A percentile compares a stretch with the other conserved stretches of the same genome.
Evolutionary conservation across 1,140 invertebrate genomes (phyloP).

Genomic region (Drosophila tani): DNA sequence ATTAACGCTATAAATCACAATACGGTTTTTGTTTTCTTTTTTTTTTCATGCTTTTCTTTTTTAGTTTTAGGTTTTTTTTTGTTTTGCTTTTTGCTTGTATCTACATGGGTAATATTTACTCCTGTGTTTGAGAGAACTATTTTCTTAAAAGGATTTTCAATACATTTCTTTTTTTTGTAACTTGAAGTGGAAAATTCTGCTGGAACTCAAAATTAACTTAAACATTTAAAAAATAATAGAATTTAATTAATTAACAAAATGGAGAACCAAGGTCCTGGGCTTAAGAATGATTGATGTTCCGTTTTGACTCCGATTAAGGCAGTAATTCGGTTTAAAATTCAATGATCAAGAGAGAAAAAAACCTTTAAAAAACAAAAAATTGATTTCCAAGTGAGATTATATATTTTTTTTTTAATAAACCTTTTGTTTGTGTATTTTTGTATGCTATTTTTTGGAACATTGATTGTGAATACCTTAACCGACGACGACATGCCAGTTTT

Average conservation of each 20-base stretch:
- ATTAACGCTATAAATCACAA: slow-evolving; percentile 85
- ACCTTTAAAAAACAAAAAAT: background rate
- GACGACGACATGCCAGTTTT: background rate
- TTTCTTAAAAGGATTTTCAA: background rate
- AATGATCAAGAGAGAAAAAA: background rate
- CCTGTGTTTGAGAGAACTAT: background rate
- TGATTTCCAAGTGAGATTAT: background rate
- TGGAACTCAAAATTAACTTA: background rate
- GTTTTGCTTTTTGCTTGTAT: slow-evolving; percentile 8
- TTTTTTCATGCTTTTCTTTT: slow-evolving; percentile 44
- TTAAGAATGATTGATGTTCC: too few species aligned
- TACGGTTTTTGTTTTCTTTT: slow-evolving; percentile 67
- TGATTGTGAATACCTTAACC: slow-evolving; percentile 13
- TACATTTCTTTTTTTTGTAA: background rate
- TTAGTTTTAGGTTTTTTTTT: slow-evolving; percentile 43
- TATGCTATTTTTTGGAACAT: slow-evolving; percentile 11
- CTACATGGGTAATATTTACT: slow-evolving; percentile 10
- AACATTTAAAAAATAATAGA: background rate
- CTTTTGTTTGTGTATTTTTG: background rate
- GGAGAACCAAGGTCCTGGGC: too few species aligned
- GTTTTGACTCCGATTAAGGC: background rate
- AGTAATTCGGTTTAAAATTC: background rate
- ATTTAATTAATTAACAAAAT: background rate
- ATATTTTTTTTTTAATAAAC: background rate
- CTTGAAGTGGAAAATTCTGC: background rate